phyloP scores from a whole-genome alignment of 2,113 vertebrate genomes.

The Piprites chloris region DNA sequence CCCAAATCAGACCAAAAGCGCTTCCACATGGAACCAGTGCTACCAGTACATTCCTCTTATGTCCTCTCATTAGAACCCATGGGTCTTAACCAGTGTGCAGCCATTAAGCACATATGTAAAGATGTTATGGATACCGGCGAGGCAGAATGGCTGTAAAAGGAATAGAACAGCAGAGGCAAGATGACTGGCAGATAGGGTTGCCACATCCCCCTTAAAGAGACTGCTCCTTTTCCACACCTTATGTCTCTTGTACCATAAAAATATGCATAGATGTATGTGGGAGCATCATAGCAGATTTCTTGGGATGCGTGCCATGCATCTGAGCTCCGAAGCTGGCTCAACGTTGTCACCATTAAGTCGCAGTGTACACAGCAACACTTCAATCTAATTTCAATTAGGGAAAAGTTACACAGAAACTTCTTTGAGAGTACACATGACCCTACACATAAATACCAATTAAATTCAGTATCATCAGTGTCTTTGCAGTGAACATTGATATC shows the following conservation, averaged over 20 bases:
- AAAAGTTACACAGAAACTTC: constrained; percentile 66
- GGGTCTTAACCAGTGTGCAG: neutral
- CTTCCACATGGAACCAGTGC: neutral
- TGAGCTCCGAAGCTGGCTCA: constrained; percentile 56
- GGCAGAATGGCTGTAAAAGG: constrained; percentile 66
- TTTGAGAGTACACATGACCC: constrained; percentile 34
- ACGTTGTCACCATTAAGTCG: constrained; percentile 52
- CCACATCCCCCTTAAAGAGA: constrained; percentile 71
- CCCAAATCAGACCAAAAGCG: neutral
- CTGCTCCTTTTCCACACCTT: constrained; percentile 70
- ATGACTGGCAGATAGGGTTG: constrained; percentile 68
- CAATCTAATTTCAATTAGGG: constrained; percentile 62
- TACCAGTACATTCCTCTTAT: neutral
- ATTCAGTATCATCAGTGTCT: constrained; percentile 39
- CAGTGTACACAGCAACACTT: constrained; percentile 57
- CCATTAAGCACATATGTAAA: neutral
- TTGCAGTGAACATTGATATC: constrained; percentile 1
- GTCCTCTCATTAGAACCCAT: neutral
- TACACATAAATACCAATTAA: constrained; percentile 36
- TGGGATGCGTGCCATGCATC: constrained; percentile 30
- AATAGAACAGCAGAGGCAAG: constrained; percentile 66
- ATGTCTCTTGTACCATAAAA: constrained; percentile 70
- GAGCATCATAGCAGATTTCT: constrained; percentile 60
- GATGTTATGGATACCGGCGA: constrained; percentile 37
- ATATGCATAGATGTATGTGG: constrained; percentile 68